Evolutionary conservation across 2,797 vertebrate genomes (phyloP), one percentile per base, ranked within the genome.

Genomic region (Gymnothorax javanicus): DNA sequence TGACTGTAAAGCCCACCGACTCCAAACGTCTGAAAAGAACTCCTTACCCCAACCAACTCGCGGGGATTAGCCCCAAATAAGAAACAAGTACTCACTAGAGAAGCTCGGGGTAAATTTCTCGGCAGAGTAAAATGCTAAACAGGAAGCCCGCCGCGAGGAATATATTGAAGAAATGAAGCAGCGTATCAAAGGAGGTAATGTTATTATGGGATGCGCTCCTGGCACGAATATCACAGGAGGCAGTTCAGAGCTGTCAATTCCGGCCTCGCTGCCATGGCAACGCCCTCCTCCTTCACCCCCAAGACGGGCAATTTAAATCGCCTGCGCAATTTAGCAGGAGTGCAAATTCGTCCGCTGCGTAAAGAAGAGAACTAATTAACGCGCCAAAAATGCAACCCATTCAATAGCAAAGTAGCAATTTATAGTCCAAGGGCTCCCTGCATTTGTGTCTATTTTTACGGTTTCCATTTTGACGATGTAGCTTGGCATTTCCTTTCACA

Each of bases 211-310:
- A 84, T 84, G 43, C 9, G 25, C 62, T 84, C 83, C 7, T 64
- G 25, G 43, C 83, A 64, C 25, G 27, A 83, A 83, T 17, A 25
- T 52, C n/a, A 60, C 13, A 64, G 84, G 84, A 89, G 90, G 90
- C 86, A 86, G 90, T 88, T 84, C 90, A 89, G 25, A 60, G 84
- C 88, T 91, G 92, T 92, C 90, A 90, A 84, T 89, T 77, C 85
- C 84, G 88, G 86, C 86, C 75, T 50, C 23, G 90, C 89, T 91
- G 88, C 92, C 86, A 92, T 93, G 89, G 92, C 85, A 91, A 93
- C 90, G 82, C 88, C 64, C 86, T 82, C 82, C 60, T 27, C 82
- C 60, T 27, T 67, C 58, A 11, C 82, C 77, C 59, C 54, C 13
- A 43, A 81, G 75, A 75, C 50, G 12, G 33, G 88, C 87, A 90